These are phyloP conservation scores for Cranoglanis bouderius DNA, from an alignment of 2,113 vertebrate species.

Conservation along the genomic window DNA sequence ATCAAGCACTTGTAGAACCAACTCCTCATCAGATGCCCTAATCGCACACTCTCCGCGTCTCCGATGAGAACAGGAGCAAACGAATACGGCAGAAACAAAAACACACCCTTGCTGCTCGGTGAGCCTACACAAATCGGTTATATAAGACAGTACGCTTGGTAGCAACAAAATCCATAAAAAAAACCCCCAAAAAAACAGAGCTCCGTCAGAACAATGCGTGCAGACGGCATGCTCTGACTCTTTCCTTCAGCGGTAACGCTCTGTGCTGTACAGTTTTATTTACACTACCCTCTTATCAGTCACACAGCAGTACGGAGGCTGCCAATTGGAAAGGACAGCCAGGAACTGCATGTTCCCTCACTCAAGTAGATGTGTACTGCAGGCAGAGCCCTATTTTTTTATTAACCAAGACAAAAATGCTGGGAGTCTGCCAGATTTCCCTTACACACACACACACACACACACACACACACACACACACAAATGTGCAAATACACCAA, in stretches of 20 bases:
- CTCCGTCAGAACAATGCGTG: constrained; percentile 93
- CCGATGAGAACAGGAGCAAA: constrained; percentile 55
- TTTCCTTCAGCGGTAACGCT: constrained; percentile 69
- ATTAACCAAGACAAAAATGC: constrained; percentile 68
- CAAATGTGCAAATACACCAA: neutral
- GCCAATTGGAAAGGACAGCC: constrained; percentile 90
- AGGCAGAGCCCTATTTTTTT: constrained; percentile 62
- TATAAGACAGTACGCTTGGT: constrained; percentile 90
- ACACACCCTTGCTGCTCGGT: constrained; percentile 80
- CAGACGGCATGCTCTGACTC: constrained; percentile 79
- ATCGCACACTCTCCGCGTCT: constrained; percentile 12
- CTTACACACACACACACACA: constrained; percentile 58
- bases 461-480: constrained; percentile 28
- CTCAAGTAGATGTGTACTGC: constrained; percentile 79
- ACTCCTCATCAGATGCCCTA: constrained; percentile 38
- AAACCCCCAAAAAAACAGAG: constrained; percentile 68
- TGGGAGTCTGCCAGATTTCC: constrained; percentile 59
- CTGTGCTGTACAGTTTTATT: constrained; percentile 94
- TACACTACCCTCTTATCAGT: constrained; percentile 98
- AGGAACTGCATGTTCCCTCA: constrained; percentile 88
- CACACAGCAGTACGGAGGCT: constrained; percentile 83
- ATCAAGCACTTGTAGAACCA: constrained; percentile 41
- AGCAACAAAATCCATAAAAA: constrained; percentile 82
- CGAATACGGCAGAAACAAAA: constrained; percentile 66
- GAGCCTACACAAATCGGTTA: constrained; percentile 86